Base-by-base conservation (phyloP, 2,113 vertebrate species). In the Cavia porcellus region DNA sequence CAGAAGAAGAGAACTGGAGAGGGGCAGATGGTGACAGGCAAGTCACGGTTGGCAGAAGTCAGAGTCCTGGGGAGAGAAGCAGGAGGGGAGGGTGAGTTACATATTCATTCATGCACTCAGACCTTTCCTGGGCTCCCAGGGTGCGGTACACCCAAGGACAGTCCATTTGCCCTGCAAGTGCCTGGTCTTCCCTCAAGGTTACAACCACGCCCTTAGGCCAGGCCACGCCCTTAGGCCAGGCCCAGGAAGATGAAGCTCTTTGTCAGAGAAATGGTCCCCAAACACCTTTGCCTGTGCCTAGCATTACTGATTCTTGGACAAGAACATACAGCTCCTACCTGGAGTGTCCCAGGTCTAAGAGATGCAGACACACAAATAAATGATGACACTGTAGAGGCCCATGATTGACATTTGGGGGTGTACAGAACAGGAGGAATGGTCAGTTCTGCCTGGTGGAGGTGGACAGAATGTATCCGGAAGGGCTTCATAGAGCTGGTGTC, bases 21-120 rank as follows among this genome's bases (percentile, higher is more conserved):
- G 45, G 42, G 75, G 12, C 74, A 92, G 86, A 55, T 92, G 91
- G 47, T 32, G 24, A 66, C 30, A 72, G 62, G 59, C 75, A 77
- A 62, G 74, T 80, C 92, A 47, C 17, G 4, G 79, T 42, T 25
- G 14, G 7, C 14, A 30, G 50, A 89, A 91, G 72, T 59, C 35
- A 25, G 52, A 95, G 61, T 88, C 81, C n/a, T 88, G 52, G 59
- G 88, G 91, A 75, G 77, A 42, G 62, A 96, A 85, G 32, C 52
- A 42, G 42, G 22, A 77, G 59, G 84, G 83, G n/a, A 90, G 50
- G 17, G 3, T 64, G 86, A 85, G 17, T 80, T 30, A 52, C 28
- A 80, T 20, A 38, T 72, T 70, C 61, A 30, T 57, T 96, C 83
- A 70, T 61, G 47, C 38, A 47, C n/a, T 32, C 70, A 80, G 66